Percentiles rank a stretch among this genome's conserved stretches.
These are phyloP conservation scores for Noctilio leporinus DNA, from an alignment of 2,113 vertebrate genomes.

Conservation along the genomic window DNA sequence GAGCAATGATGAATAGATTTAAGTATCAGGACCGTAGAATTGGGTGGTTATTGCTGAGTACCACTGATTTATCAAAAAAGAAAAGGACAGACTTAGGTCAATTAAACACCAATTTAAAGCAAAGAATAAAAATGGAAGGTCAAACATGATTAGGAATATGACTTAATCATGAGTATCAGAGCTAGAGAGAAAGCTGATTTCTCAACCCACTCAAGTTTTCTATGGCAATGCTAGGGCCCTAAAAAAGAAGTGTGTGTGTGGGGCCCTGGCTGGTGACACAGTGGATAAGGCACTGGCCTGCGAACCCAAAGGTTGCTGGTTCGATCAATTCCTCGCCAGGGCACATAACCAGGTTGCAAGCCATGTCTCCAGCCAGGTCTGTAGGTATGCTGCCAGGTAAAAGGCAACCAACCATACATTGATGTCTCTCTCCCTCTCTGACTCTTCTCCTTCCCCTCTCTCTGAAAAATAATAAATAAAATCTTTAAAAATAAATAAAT, in stretches of 20 bases:
- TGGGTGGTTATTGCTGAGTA: background rate
- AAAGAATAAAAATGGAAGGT: slow-evolving; percentile 7
- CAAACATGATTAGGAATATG: background rate
- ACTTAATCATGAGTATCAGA: background rate
- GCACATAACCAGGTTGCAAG: no score
- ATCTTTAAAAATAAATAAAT: no score
- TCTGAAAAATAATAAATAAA: no score
- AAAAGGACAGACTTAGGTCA: background rate
- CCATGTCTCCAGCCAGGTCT: no score
- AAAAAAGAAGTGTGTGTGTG: background rate
- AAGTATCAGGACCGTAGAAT: background rate
- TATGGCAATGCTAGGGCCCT: background rate
- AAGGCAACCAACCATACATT: no score
- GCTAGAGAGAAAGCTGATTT: background rate
- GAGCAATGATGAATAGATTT: background rate
- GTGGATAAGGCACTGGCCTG: no score
- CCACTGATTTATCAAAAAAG: background rate
- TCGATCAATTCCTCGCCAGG: no score
- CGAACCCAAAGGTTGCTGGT: no score
- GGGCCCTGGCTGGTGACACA: no score
- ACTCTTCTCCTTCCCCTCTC: no score
- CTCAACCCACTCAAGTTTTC: background rate
- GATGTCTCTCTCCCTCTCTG: no score
- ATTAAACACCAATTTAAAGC: background rate
- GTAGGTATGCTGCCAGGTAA: no score